Evolutionary conservation across 2,113 vertebrate species (phyloP), one percentile per base, ranked within the genome.

Genomic region (Microcebus griseorufus): DNA sequence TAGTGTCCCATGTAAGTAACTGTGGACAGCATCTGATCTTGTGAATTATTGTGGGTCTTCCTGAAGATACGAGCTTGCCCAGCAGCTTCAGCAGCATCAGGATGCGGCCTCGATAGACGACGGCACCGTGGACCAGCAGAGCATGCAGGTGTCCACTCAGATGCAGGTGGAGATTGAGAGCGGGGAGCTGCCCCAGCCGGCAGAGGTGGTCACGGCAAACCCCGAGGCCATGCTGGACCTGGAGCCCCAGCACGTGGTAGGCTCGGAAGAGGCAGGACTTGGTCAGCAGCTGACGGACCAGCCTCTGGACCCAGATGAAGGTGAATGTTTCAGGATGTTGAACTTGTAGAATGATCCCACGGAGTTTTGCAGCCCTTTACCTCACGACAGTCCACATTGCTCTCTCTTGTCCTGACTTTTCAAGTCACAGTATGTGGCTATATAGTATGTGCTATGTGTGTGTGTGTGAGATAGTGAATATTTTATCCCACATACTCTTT

Each of bases 41-140:
- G 0, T 18, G 60, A 39, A 6, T 14, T 72, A 0, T 11, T 4
- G 0, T 82, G n/a, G 58, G 13, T 96, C 96, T 67, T 80, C 80
- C 92, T 53, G 20, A 94, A 99, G 99, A 90, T 99, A 99, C 0
- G 99, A 99, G 97, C 98, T 99, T 85, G 99, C 99, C 42, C 99
- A 99, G 96, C 99, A 99, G 98, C 99, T 99, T 37, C 99, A 99
- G 94, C 99, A 99, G 85, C 99, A 99, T 94, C 98, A 99, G 95
- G 98, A 98, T 25, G 98, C 98, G 48, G 39, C 98, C 94, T 97
- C 99, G 2, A 55, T 99, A 93, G 99, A 99, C 0, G 99, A 99
- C 93, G 97, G 99, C 64, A 83, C 99, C 1, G 98, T 99, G 93
- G 99, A 98, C 92, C 99, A 98, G 65, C 98, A 98, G 55, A 81